Base-by-base conservation (phyloP, 2,797 vertebrate species). In the Sphenodon punctatus region DNA sequence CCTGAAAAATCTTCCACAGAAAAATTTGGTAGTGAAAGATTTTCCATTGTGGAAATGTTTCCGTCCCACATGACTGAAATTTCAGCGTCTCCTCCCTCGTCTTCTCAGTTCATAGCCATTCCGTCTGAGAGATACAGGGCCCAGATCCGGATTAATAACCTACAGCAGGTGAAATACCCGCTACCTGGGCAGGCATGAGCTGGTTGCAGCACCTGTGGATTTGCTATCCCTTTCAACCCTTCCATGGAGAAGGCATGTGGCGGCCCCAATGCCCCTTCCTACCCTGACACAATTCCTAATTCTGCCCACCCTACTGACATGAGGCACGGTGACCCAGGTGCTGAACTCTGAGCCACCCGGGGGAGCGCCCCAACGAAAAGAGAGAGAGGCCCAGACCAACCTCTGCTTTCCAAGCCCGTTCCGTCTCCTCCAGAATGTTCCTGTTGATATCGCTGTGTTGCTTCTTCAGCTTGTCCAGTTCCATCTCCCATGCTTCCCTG, bases 401-500 rank as follows among this genome's bases (percentile, higher is more conserved):
- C 96, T 97, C 96, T 5, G 96, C 95, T 36, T 95, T 96, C 95
- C 95, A 94, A 72, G 95, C 96, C 34, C 95, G 87, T 11, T 96
- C 96, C 0, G 95, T 95, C 84, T 97, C 95, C 86, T 96, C 95
- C 2, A 96, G 88, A 16, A 95, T 95, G 60, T 94, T 96, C 80
- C 94, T 92, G 74, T 94, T 96, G 86, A 96, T 92, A 72, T 97
- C 94, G 0, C 94, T 92, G 83, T 96, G 95, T 75, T 96, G 95
- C 76, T 92, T 95, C 89, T 94, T 96, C 79, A 97, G 92, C 84
- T 94, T 96, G 42, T 95, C 94, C 68, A 97, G 87, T 84, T 97
- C 96, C 94, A 94, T 92, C 82, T 96, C 95, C 95, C 95, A 95
- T 1, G 94, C 94, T 87, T 97, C 95, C 93, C 96, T 97, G 89